Evolutionary conservation across 1,140 invertebrate species (phyloP), one percentile per base, ranked within the genome.

Genomic region (Daktulosphaira vitifoliae): DNA sequence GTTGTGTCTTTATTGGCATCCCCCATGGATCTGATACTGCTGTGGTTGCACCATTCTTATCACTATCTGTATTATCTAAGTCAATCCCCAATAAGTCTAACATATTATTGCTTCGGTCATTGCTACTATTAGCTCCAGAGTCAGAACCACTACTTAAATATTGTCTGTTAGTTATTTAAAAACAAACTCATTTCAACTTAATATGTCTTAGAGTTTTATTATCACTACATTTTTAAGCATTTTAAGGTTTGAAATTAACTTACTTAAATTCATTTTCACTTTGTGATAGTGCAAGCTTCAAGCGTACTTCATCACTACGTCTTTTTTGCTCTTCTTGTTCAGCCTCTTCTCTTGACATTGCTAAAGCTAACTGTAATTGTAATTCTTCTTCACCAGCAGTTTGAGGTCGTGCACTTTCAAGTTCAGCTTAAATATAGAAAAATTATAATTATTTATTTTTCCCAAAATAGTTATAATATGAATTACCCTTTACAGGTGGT

Each of bases 261-360:
- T 73, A 88, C 85, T 87, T 87, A 72, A 89, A 89, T 75, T 93
- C 89, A 76, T 93, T 87, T 76, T 93, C 85, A 75, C 90, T 94
- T 78, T 96, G 91, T 73, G 89, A 90, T 44, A 96, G 79, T 1
- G 92, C 95, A 74, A 98, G 81, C 77, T 96, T 91, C 67, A 98
- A 80, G 70, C 94, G 82, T 50, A 98, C 88, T 75, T 96, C 94
- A 75, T 98, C 94, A 70, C 89, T 91, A 67, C 91, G 84, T 51
- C 91, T 81, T 74, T 92, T 85, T 70, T 94, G 85, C 76, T 97
- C 90, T 73, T 98, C 93, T 74, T 96, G 88, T 72, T 99, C 96
- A 25, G 95, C 94, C 79, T 99, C 96, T 76, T 99, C 96, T 67
- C 95, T 86, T 54, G 92, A 96, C 90, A 99, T 96, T 48, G 96